These are phyloP conservation scores for Orthonychiurus folsomi DNA, from an alignment of 2,888 invertebrate species.

Conservation along the genomic window DNA sequence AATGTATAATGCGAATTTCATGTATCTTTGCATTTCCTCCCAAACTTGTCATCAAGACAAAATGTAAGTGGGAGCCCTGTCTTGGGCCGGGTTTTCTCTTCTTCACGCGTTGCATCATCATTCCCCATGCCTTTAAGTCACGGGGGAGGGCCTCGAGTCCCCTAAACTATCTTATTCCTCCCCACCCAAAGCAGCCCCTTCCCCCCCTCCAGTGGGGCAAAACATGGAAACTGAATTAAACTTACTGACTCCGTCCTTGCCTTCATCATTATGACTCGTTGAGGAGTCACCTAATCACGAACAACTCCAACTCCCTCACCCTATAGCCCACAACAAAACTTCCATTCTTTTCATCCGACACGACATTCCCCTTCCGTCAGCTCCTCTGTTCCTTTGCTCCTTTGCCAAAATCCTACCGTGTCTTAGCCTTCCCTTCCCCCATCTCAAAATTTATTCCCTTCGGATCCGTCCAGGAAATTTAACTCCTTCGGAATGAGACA, in stretches of 20 bases:
- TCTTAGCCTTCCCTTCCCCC: no score
- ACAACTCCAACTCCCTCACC: constrained; percentile 11
- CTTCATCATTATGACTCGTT: constrained; percentile 26
- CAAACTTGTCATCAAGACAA: constrained; percentile 26
- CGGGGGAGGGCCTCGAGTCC: not conserved
- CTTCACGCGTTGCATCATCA: no score
- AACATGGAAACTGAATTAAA: constrained; percentile 40
- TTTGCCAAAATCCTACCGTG: no score
- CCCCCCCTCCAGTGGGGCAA: constrained; percentile 24
- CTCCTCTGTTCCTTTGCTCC: not conserved
- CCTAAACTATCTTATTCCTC: constrained; percentile 15
- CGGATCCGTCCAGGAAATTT: not conserved
- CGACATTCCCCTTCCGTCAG: not conserved
- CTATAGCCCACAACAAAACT: constrained; percentile 7
- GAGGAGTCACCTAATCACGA: constrained; percentile 20
- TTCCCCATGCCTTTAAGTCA: not conserved
- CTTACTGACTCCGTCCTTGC: constrained; percentile 31
- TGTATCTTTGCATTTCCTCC: constrained; percentile 30
- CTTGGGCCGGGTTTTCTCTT: constrained; percentile 4
- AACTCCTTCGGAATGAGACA: not conserved
- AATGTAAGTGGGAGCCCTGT: constrained; percentile 10
- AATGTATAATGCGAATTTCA: constrained; percentile 34
- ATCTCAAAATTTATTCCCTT: constrained; percentile 3
- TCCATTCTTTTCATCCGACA: not conserved
- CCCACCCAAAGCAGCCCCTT: constrained; percentile 15